Percentiles rank a stretch among this genome's conserved stretches.
phyloP scores from a whole-genome alignment of 2,797 vertebrate genomes.

The Cirrhinus mrigala region DNA sequence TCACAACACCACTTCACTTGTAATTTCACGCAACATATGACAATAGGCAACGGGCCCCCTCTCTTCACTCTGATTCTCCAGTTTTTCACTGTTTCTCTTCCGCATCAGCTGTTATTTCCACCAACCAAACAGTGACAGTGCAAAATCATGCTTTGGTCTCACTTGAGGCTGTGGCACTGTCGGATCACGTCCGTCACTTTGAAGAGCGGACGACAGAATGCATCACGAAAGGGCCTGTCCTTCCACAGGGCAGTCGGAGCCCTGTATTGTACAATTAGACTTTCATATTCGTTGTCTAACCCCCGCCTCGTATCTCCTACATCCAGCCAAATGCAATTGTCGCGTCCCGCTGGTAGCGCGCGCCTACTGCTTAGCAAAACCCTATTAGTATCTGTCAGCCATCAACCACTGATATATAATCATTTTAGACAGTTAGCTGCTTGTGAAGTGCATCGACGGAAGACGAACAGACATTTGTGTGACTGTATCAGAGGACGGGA shows the following conservation, averaged over 20 bases:
- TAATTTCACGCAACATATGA: slow-evolving; percentile 20
- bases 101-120: slow-evolving; percentile 43
- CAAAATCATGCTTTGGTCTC: slow-evolving; percentile 46
- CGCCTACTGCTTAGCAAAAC: slow-evolving; percentile 1
- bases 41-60: neutral
- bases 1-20: slow-evolving; percentile 1
- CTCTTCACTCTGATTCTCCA: neutral
- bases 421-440: slow-evolving; percentile 18
- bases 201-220: slow-evolving; percentile 75
- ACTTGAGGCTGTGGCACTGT: slow-evolving; percentile 65
- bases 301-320: neutral
- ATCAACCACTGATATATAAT: slow-evolving; percentile 34
- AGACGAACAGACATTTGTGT: slow-evolving; percentile 1
- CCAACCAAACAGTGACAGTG: slow-evolving; percentile 48
- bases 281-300: slow-evolving; percentile 18
- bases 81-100: slow-evolving; percentile 24
- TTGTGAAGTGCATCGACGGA: neutral
- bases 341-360: neutral
- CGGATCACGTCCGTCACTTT: slow-evolving; percentile 76
- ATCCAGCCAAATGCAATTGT: slow-evolving; percentile 18
- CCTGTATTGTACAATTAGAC: slow-evolving; percentile 37
- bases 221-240: slow-evolving; percentile 75
- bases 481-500: neutral
- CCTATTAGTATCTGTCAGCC: slow-evolving; percentile 40
- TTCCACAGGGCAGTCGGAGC: slow-evolving; percentile 66